Evolutionary conservation across 2,113 vertebrate species (phyloP).

Genomic region (Myrmecobius fasciatus): DNA sequence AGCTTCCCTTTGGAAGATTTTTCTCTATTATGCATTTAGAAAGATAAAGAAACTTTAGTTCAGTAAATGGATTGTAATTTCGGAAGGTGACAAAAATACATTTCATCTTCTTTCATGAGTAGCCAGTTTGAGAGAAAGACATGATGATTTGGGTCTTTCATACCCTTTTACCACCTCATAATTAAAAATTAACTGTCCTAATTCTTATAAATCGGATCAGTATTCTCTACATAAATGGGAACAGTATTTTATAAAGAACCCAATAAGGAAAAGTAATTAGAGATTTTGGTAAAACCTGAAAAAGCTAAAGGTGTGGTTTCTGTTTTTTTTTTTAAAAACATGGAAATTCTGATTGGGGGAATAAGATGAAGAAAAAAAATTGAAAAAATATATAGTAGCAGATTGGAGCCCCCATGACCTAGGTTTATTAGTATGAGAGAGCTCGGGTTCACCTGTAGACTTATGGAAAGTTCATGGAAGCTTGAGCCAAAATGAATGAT

Average conservation of each 20-base stretch:
- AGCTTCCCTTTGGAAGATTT: neutral
- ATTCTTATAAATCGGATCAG: neutral
- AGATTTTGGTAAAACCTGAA: too few relatives aligned
- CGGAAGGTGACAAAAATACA: neutral
- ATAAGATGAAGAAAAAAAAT: too few relatives aligned
- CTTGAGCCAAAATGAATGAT: too few relatives aligned
- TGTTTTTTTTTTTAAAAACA: too few relatives aligned
- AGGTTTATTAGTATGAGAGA: too few relatives aligned
- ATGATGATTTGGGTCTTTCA: neutral
- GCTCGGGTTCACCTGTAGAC: too few relatives aligned
- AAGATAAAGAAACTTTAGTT: neutral
- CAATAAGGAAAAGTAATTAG: neutral
- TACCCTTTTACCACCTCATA: neutral
- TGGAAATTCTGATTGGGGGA: too few relatives aligned
- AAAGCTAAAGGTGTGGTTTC: too few relatives aligned
- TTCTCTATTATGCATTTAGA: neutral
- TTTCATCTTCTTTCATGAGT: neutral
- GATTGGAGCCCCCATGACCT: too few relatives aligned
- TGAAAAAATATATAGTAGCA: too few relatives aligned
- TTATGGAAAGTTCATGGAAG: too few relatives aligned
- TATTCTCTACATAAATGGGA: neutral
- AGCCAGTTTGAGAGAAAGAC: neutral
- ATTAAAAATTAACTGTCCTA: neutral
- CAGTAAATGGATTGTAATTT: neutral
- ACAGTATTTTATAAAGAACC: neutral